phyloP scores from a whole-genome alignment of 2,113 vertebrate genomes.

The Tupaia chinensis region DNA sequence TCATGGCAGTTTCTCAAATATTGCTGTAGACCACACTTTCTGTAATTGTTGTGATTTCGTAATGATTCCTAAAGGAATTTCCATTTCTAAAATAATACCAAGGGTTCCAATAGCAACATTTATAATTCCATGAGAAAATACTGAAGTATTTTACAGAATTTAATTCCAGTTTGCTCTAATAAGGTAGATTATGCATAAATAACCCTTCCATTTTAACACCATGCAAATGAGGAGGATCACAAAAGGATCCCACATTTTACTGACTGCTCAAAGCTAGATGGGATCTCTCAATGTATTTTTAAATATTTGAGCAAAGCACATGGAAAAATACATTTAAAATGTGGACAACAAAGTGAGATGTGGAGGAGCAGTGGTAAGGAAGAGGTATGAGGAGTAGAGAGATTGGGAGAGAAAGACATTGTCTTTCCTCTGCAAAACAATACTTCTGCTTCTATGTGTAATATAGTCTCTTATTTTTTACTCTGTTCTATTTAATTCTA shows the following conservation, averaged over 20 bases:
- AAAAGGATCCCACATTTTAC: neutral
- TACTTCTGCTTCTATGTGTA: neutral
- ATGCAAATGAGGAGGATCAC: neutral
- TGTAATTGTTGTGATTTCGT: neutral
- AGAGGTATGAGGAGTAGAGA: no score
- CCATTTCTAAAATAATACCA: neutral
- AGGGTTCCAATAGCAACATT: neutral
- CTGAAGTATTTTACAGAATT: neutral
- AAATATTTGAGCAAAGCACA: neutral
- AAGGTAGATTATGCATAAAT: neutral
- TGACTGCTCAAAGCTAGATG: neutral
- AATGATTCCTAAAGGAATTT: constrained; percentile 45
- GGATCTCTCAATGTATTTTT: neutral
- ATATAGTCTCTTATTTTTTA: neutral
- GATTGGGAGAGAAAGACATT: neutral
- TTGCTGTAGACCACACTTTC: neutral
- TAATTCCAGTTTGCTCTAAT: constrained; percentile 44
- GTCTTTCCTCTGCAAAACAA: neutral
- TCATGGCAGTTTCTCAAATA: neutral
- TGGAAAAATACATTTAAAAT: neutral
- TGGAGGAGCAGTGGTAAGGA: neutral
- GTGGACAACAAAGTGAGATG: neutral
- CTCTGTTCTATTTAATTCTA: neutral
- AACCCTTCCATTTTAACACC: neutral
- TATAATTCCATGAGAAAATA: neutral